Base-by-base conservation (phyloP, 30 jellyfish, hydroid and myxozoan genomes). In the Hydractinia symbiolongicarpus region DNA sequence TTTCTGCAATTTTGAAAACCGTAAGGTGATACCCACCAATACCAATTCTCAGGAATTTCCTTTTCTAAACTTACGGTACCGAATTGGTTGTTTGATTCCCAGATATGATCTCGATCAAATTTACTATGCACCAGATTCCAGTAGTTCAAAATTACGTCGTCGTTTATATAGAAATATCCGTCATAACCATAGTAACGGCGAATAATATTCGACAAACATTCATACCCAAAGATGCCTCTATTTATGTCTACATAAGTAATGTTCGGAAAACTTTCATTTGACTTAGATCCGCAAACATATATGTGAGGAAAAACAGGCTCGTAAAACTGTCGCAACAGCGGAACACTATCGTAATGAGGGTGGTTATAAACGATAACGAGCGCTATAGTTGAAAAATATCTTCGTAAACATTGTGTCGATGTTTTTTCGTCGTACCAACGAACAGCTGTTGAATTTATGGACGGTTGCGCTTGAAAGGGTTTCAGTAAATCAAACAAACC, bases 21-120 rank as follows among this genome's bases (percentile, higher is more conserved):
- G 61, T 86, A 91, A 9, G 98, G 98, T 4, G 98, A 91, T 21
- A 91, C 66, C 98, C 98, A 91, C 98, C 98, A 91, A 72, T 91
- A 91, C 98, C 98, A 91, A 10, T 83, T 69, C 62, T 72, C 78
- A 4, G 98, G 96, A 55, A 74, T 81, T 6, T 58, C 71, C 50
- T 73, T 89, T 5, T 60, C 75, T 14, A 76, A 66, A 54, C 61
- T 67, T 7, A 60, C 95, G 40, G 75, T 79, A 4, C 97, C 95
- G 79, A 86, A 91, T 60, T 86, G 94, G 56, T 83, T 86, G 44
- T 88, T 82, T 8, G 98, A 91, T 67, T 72, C 86, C 86, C 98
- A 92, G 8, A 91, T 81, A 9, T 75, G 74, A 60, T 82, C 76
- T 55, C 86, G 44, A 67, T 91, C 72, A 68, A 84, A 91, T 8